Evolutionary conservation across 2,113 vertebrate genomes (phyloP), one percentile per base, ranked within the genome.

Genomic region (Grus americana): DNA sequence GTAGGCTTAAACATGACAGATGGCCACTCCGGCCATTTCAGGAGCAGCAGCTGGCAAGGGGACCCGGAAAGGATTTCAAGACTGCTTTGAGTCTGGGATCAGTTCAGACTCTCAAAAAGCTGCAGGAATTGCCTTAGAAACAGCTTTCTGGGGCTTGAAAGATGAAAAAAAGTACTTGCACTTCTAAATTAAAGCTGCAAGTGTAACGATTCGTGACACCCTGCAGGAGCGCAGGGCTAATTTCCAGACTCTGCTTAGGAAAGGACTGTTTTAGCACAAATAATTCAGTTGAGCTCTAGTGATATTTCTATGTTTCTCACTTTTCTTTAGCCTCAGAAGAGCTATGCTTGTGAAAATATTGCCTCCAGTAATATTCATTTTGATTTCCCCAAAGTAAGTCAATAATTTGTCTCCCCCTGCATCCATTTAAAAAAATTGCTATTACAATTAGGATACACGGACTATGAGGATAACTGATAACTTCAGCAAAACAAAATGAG

Each of bases 1-100:
- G 42, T 78, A 80, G 63, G 36, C 75, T 78, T 66, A 80, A 89
- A 92, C 38, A 20, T 86, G 80, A 89, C 86, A 93, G 79, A 95
- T 86, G 80, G 55, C 47, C 15, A 44, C 80, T 80, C 47, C 38
- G 62, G 80, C 61, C 38, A 11, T 67, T 93, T 61, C 3, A 7
- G 50, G 79, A 91, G 8, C 65, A 84, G 93, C 91, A 95, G 79
- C 88, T 78, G 68, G 57, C 73, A 47, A 67, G 38, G 61, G 40
- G 18, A 84, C 80, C 47, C 61, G 47, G 32, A 85, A 87, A 87
- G 44, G 57, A 36, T 94, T 95, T 81, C 74, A 57, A 65, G 57
- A 62, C 34, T 79, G 27, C 54, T 92, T 13, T n/a, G 73, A 75
- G 24, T 68, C 73, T 66, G 49, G 36, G 54, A 83, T 68, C 57